phyloP scores from a whole-genome alignment of 2,113 vertebrate species.

The Chaetops frenatus region DNA sequence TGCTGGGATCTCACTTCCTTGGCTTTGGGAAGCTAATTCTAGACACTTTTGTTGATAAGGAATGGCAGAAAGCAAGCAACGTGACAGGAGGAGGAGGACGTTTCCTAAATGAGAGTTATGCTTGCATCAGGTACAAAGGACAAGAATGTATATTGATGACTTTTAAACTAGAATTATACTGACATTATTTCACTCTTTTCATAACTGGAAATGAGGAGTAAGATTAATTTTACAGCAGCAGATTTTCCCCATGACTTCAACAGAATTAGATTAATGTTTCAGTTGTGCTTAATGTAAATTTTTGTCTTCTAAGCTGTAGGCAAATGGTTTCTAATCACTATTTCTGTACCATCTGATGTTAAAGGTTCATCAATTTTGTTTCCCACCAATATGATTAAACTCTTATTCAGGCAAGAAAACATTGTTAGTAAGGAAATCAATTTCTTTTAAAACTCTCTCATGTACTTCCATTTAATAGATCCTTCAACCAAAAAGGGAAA shows the following conservation, averaged over 20 bases:
- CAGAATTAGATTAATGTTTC: constrained; percentile 52
- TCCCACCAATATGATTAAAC: constrained; percentile 44
- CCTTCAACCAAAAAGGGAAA: neutral
- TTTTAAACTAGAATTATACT: neutral
- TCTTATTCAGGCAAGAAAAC: constrained; percentile 39
- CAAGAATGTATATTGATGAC: neutral
- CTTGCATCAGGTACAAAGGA: neutral
- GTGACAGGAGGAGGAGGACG: neutral
- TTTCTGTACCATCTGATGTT: constrained; percentile 21
- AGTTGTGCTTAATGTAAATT: constrained; percentile 52
- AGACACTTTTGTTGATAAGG: neutral
- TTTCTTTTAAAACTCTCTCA: constrained; percentile 32
- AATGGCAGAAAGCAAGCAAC: neutral
- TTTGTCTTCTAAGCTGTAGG: constrained; percentile 34
- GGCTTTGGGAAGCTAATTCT: neutral
- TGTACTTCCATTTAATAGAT: constrained; percentile 9
- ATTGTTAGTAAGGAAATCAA: constrained; percentile 47
- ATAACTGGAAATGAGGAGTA: constrained; percentile 5
- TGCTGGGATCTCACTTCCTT: neutral
- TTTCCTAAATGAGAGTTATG: neutral
- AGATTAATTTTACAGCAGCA: constrained; percentile 44
- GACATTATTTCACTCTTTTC: neutral
- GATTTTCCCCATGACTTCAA: constrained; percentile 39
- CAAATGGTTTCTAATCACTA: constrained; percentile 46
- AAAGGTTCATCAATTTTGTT: constrained; percentile 36